Conservation (phyloP, 35 echinoderm and acorn worm species). For the Lytechinus variegatus region DNA sequence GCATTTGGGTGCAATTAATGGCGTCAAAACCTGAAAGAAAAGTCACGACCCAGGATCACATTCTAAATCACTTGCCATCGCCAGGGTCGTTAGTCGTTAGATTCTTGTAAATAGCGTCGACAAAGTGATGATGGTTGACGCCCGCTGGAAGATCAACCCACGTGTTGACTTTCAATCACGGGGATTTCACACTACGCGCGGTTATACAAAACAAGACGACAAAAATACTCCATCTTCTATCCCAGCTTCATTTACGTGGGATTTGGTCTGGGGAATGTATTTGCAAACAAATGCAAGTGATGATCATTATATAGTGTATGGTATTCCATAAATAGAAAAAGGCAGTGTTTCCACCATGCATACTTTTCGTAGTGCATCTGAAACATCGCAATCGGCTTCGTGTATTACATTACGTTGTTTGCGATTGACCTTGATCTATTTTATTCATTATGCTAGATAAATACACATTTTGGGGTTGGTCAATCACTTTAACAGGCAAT, state of each 20-base stretch:
- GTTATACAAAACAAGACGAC: neutral
- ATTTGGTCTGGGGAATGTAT: neutral
- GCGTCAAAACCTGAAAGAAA: neutral
- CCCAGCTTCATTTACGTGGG: neutral
- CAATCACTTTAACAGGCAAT: too few relatives aligned
- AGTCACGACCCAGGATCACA: neutral
- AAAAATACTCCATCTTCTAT: neutral
- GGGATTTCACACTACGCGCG: neutral
- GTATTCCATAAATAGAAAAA: neutral
- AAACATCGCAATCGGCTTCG: too few relatives aligned
- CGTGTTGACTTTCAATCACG: constrained; percentile 9
- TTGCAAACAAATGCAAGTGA: neutral
- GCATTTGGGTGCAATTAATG: neutral
- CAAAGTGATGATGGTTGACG: neutral
- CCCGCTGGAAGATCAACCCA: neutral
- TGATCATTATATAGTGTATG: neutral
- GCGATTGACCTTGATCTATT: too few relatives aligned
- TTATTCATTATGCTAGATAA: too few relatives aligned
- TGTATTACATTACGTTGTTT: too few relatives aligned
- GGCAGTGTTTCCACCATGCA: too few relatives aligned
- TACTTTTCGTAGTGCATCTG: too few relatives aligned
- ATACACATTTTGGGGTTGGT: too few relatives aligned
- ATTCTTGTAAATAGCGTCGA: neutral
- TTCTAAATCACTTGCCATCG: neutral
- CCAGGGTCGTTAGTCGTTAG: neutral